Conservation (phyloP, 37 sponge, comb jelly and placozoan species). For the Crambe crambe region DNA sequence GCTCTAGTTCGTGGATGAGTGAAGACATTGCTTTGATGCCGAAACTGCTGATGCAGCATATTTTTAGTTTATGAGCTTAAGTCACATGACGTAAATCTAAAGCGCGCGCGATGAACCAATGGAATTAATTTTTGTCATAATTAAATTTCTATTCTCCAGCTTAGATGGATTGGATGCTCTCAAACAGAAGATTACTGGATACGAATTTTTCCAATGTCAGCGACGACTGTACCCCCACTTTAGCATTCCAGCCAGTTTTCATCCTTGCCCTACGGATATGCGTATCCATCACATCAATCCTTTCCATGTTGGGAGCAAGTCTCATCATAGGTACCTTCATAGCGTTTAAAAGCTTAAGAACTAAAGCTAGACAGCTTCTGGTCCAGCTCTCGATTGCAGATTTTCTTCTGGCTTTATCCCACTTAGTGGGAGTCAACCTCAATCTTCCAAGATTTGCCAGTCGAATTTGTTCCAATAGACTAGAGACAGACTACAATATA, state of each 20-base stretch:
- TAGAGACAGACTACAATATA: not conserved
- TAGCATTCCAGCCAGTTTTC: not conserved
- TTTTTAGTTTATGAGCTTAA: too few species aligned
- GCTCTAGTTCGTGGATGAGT: too few species aligned
- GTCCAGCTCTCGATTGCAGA: conserved; percentile 75
- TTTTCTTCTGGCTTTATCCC: conserved; percentile 49
- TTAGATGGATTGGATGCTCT: too few species aligned
- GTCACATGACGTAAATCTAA: too few species aligned
- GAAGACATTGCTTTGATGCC: too few species aligned
- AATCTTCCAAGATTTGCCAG: conserved; percentile 1
- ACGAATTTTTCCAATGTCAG: too few species aligned
- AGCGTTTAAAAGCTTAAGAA: conserved; percentile 57
- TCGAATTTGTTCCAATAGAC: not conserved
- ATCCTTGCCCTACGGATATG: not conserved
- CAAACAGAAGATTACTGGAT: too few species aligned
- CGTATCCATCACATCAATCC: conserved; percentile 29
- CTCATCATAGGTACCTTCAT: conserved; percentile 67
- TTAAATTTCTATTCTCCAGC: too few species aligned
- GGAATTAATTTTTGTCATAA: too few species aligned
- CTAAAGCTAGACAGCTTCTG: conserved; percentile 44
- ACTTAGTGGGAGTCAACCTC: conserved; percentile 43
- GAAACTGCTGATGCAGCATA: too few species aligned
- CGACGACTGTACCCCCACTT: not conserved
- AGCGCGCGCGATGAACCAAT: too few species aligned
- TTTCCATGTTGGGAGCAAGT: conserved; percentile 57